Evolutionary conservation across 2,797 vertebrate genomes (phyloP).

Genomic region (Sebastes taczanowskii): DNA sequence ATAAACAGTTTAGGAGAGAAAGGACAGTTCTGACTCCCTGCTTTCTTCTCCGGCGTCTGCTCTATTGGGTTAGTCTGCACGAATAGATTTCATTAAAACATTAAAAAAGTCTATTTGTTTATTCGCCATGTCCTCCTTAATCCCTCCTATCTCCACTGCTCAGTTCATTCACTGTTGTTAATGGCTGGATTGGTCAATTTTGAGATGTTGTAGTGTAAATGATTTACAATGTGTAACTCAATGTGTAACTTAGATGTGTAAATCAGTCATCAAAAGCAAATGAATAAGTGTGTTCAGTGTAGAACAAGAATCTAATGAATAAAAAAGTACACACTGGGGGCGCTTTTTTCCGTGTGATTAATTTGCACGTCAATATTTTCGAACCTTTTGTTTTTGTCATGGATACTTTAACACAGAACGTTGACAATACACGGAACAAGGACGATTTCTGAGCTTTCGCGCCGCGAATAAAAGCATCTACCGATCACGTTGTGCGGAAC

Average conservation of each 20-base stretch:
- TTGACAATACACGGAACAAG: fast-evolving
- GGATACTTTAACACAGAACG: no score
- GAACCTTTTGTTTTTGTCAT: no score
- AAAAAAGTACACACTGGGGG: neutral
- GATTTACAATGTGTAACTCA: neutral
- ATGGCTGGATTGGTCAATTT: neutral
- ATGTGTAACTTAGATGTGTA: no score
- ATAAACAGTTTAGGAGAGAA: conserved; percentile 26
- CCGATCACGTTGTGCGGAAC: no score
- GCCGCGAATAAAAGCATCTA: no score
- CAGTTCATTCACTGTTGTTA: neutral
- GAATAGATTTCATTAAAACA: conserved; percentile 2
- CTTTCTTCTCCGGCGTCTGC: neutral
- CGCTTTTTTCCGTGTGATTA: no score
- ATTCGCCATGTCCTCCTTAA: neutral
- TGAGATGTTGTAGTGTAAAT: neutral
- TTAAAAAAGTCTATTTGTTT: neutral
- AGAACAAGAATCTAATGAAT: neutral
- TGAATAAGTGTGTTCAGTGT: neutral
- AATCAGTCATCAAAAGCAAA: neutral
- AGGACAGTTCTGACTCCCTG: neutral
- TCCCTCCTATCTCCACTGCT: neutral
- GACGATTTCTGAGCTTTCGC: no score
- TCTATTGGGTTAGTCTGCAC: neutral
- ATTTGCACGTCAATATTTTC: no score